Conservation (phyloP, 2,797 vertebrate species). For the Sebastiscus albofasciatus region DNA sequence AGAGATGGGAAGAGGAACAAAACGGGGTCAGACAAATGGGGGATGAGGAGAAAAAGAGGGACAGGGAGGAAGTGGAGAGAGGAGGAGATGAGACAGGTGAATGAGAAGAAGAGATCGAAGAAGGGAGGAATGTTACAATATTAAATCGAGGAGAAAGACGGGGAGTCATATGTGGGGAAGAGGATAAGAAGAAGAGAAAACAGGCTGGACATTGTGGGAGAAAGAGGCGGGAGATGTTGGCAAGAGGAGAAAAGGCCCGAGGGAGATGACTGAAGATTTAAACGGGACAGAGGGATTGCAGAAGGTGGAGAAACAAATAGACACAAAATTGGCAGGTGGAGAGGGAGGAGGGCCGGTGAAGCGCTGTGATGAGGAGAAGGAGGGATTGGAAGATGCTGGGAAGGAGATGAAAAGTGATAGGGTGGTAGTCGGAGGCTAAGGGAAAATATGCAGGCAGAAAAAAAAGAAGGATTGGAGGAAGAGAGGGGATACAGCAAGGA, state of each 20-base stretch:
- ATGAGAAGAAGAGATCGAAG: background rate
- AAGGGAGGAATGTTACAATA: background rate
- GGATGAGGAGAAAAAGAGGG: background rate
- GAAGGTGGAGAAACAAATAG: conserved; percentile 33
- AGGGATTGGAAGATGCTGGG: background rate
- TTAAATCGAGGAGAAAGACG: background rate
- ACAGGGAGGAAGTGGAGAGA: background rate
- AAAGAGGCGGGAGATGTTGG: conserved; percentile 8
- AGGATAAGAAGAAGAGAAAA: background rate
- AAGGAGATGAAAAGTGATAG: conserved; percentile 6
- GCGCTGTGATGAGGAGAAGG: conserved; percentile 4
- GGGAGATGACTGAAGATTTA: conserved; percentile 25
- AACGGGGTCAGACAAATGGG: conserved; percentile 14
- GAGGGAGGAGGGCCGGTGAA: conserved; percentile 2
- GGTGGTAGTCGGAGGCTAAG: background rate
- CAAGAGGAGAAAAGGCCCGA: background rate
- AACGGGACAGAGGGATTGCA: conserved; percentile 11
- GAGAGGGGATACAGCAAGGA: background rate
- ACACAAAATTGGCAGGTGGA: conserved; percentile 34
- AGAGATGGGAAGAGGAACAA: conserved; percentile 31
- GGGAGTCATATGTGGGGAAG: background rate
- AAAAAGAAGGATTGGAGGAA: background rate
- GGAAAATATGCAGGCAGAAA: background rate
- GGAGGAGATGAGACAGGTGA: background rate
- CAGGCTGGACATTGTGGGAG: background rate